Evolutionary conservation across 1,140 invertebrate genomes (phyloP).

Genomic region (Tachypleus tridentatus): DNA sequence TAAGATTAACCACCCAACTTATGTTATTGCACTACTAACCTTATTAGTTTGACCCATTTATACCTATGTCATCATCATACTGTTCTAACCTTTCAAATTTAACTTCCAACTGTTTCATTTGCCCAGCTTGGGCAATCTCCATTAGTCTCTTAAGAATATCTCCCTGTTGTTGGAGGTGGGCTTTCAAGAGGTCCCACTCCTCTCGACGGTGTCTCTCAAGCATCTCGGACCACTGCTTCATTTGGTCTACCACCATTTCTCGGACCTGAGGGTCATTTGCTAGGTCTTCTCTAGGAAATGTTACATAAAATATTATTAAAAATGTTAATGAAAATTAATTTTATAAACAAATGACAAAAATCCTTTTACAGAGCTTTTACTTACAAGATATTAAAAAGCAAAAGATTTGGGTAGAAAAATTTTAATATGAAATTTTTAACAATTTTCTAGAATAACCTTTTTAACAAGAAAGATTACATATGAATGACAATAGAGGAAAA

Average conservation of each 20-base stretch:
- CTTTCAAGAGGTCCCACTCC: conserved; percentile 70
- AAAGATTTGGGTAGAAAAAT: too few species aligned
- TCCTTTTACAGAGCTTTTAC: too few species aligned
- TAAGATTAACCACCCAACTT: too few species aligned
- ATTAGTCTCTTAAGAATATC: conserved; percentile 75
- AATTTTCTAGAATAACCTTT: too few species aligned
- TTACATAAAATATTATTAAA: not conserved
- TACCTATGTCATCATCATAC: not conserved
- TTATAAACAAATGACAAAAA: not conserved
- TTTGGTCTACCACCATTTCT: conserved; percentile 75
- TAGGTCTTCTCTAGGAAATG: conserved; percentile 59
- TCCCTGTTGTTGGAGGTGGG: conserved; percentile 71
- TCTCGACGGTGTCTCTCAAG: conserved; percentile 77
- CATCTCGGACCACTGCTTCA: conserved; percentile 85
- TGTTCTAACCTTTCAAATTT: conserved; percentile 65
- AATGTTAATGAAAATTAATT: not conserved
- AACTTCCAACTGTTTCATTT: conserved; percentile 79
- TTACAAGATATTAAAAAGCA: too few species aligned
- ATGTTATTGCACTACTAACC: too few species aligned
- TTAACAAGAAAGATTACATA: too few species aligned
- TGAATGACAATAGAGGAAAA: too few species aligned
- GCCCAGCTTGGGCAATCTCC: conserved; percentile 63
- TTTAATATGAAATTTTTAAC: too few species aligned
- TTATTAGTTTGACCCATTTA: too few species aligned
- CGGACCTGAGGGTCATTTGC: conserved; percentile 62